Base-by-base conservation (phyloP, 2,888 invertebrate species). In the Lasioglossum villosulum region DNA sequence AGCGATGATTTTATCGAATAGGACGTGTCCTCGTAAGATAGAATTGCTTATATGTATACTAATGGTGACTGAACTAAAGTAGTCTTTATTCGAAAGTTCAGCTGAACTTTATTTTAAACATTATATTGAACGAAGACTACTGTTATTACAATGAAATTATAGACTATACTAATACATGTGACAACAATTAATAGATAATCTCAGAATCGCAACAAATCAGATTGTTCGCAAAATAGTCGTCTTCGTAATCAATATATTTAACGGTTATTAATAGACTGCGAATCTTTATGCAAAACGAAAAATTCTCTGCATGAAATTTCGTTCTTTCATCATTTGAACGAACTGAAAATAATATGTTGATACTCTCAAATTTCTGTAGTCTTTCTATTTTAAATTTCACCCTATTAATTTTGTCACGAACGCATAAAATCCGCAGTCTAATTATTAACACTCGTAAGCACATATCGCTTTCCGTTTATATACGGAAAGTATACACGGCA, bases 401-500 rank as follows among this genome's bases (percentile, higher is more conserved):
- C 12, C 0, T 4, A n/a, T 10, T 56, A 0, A 56, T 56, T n/a
- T n/a, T 10, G 12, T 56, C 4, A n/a, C 3, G 56, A 12, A n/a
- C n/a, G n/a, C 56, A 56, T 56, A n/a, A 56, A 56, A n/a, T 56
- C 56, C 56, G 56, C 56, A 56, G n/a, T 56, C 56, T n/a, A n/a
- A 12, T 56, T n/a, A 56, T 56, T 56, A n/a, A 88, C 37, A 63
- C 74, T 81, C 84, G 83, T 87, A 88, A 90, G 83, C 87, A 87
- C 85, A 85, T 74, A 86, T 82, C 83, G 84, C 92, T 91, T 92
- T 92, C 92, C 90, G 92, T 91, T 90, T 82, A 77, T 82, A 86
- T 81, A 86, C 89, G 87, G 92, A 88, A 93, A 92, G 90, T 84
- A 92, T 90, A 92, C 91, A 92, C 91, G 90, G 89, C 89, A 91